These are phyloP conservation scores for Phoebastria nigripes DNA, from an alignment of 2,797 vertebrate genomes.

Conservation along the genomic window DNA sequence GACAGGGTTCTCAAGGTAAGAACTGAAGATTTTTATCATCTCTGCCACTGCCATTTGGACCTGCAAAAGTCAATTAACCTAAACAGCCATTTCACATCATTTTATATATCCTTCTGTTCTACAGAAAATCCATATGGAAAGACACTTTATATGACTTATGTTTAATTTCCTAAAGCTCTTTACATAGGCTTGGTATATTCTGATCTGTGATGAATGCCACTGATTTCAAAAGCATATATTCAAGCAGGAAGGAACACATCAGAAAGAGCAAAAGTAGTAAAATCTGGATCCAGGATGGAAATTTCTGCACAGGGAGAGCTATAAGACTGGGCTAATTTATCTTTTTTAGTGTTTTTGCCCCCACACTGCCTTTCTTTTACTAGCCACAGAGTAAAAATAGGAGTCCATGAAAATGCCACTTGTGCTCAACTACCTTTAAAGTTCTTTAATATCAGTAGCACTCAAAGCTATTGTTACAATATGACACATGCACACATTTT, in stretches of 20 bases:
- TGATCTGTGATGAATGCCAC: neutral
- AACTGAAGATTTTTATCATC: neutral
- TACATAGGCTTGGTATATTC: neutral
- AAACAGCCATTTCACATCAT: neutral
- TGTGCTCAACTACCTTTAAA: neutral
- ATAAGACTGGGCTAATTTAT: neutral
- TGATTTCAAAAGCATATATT: neutral
- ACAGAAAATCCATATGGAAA: neutral
- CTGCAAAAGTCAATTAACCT: neutral
- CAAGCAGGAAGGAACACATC: neutral
- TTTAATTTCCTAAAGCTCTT: neutral
- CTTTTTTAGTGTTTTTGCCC: rapidly evolving
- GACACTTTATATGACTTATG: neutral
- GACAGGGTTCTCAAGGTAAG: neutral
- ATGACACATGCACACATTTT: neutral
- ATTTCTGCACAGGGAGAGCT: neutral
- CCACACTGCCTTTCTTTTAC: neutral
- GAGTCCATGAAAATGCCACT: neutral
- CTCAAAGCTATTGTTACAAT: neutral
- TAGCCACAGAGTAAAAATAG: neutral
- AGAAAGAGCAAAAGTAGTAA: neutral
- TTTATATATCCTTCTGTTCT: neutral
- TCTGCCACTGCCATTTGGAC: neutral
- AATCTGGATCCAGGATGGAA: neutral
- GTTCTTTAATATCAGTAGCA: neutral